Evolutionary conservation across 2,797 vertebrate genomes (phyloP), one percentile per base, ranked within the genome.

Genomic region (Arnoldichthys spilopterus): DNA sequence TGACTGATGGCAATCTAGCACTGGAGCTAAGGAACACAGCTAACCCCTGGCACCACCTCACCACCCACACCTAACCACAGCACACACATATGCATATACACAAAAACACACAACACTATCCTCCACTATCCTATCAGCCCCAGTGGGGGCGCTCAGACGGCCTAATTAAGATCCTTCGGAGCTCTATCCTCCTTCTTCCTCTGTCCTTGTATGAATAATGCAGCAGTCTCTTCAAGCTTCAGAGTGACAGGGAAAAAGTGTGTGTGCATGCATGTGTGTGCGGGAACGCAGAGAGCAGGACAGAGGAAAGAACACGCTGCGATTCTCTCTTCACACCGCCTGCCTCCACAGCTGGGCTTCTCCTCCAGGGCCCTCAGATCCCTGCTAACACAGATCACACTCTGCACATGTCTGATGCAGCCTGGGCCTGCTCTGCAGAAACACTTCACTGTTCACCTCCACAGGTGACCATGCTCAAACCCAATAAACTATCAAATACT

Each of bases 1-100:
- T 64, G 89, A 90, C 88, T 90, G 90, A 89, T 87, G 86, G 49
- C 72, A 71, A 74, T 78, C 77, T 81, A 59, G 74, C 81, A 86
- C 82, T 78, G 76, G 54, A 32, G 54, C 75, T 78, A 22, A 43
- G 70, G 28, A 79, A 43, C 62, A 66, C 9, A 24, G 28, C 34
- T 8, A 37, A 37, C 34, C 34, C 34, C 34, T 37, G 3, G 3
- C 34, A 37, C 34, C 34, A 37, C 34, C 34, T 8, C 34, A 37
- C n/a, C n/a, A n/a, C n/a, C n/a, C n/a, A n/a, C n/a, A n/a, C n/a
- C n/a, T n/a, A 37, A 8, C 34, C 34, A 37, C 34, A 37, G 8
- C 34, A 37, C 34, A 37, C 3, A 37, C 3, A 3, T 37, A 51
- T 7, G 20, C 49, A 51, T 16, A 51, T 16, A 51, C 49, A 78